Evolutionary conservation across 2,888 invertebrate genomes (phyloP).

Genomic region (Troides oblongomaculatus): DNA sequence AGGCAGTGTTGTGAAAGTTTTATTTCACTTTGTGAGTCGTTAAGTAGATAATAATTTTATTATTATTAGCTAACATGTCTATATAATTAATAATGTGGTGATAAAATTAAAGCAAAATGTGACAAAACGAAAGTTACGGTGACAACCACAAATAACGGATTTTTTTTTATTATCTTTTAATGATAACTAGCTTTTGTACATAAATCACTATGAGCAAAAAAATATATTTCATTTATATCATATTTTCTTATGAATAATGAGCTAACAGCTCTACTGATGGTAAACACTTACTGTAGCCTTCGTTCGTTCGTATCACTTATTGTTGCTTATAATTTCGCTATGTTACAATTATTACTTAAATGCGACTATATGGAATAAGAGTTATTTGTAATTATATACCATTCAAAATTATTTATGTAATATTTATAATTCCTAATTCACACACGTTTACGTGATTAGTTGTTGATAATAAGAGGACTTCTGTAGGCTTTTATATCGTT

Average conservation of each 20-base stretch:
- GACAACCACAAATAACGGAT: not conserved
- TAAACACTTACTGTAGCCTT: too few species aligned
- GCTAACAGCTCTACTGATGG: too few species aligned
- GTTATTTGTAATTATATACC: too few species aligned
- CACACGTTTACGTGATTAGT: too few species aligned
- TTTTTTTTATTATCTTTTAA: not conserved
- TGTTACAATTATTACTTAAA: too few species aligned
- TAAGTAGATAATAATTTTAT: not conserved
- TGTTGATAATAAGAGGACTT: too few species aligned
- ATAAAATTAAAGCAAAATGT: constrained; percentile 2
- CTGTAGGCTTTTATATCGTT: not conserved
- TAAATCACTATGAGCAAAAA: not conserved
- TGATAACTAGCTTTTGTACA: not conserved
- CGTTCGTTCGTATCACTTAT: too few species aligned
- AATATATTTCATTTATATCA: not conserved
- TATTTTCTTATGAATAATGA: too few species aligned
- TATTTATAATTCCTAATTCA: too few species aligned
- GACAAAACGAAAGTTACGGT: constrained; percentile 4
- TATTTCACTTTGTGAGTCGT: not conserved
- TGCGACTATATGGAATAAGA: too few species aligned
- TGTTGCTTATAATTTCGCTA: too few species aligned
- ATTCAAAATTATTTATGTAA: too few species aligned
- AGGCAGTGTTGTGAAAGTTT: not conserved
- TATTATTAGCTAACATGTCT: constrained; percentile 2
- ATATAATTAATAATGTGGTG: not conserved